Evolutionary conservation across 2,888 invertebrate genomes (phyloP).

Genomic region (Pimpla rufipes): DNA sequence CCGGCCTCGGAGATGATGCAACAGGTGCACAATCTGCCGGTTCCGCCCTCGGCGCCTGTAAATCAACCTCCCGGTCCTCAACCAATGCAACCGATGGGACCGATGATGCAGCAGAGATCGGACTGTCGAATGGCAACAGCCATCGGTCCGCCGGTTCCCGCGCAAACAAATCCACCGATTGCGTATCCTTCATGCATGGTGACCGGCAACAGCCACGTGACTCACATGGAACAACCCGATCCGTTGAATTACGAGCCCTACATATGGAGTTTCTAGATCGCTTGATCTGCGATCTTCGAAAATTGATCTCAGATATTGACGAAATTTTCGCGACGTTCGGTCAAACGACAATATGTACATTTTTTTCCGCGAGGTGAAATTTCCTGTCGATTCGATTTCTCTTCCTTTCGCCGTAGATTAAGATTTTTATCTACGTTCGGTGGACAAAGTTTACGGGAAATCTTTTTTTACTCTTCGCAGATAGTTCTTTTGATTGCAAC

Average conservation of each 20-base stretch:
- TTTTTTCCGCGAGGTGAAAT: not conserved
- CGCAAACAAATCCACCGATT: constrained; percentile 75
- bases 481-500: too few relatives aligned
- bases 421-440: not conserved
- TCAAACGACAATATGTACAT: constrained; percentile 8
- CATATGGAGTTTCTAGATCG: constrained; percentile 82
- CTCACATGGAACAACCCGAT: constrained; percentile 82
- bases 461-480: too few relatives aligned
- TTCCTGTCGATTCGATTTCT: not conserved
- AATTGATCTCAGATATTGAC: constrained; percentile 45
- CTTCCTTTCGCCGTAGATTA: not conserved
- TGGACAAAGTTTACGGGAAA: not conserved
- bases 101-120: constrained; percentile 81
- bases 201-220: constrained; percentile 75
- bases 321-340: not conserved
- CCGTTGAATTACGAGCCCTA: constrained; percentile 83
- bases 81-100: constrained; percentile 78
- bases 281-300: constrained; percentile 19
- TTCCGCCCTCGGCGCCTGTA: constrained; percentile 58
- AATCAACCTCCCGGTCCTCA: constrained; percentile 68
- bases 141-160: constrained; percentile 71
- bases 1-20: constrained; percentile 79
- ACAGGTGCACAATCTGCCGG: constrained; percentile 76
- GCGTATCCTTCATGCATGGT: constrained; percentile 83
- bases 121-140: constrained; percentile 79